Conservation (phyloP, 2,888 invertebrate genomes). For the Belgica antarctica region DNA sequence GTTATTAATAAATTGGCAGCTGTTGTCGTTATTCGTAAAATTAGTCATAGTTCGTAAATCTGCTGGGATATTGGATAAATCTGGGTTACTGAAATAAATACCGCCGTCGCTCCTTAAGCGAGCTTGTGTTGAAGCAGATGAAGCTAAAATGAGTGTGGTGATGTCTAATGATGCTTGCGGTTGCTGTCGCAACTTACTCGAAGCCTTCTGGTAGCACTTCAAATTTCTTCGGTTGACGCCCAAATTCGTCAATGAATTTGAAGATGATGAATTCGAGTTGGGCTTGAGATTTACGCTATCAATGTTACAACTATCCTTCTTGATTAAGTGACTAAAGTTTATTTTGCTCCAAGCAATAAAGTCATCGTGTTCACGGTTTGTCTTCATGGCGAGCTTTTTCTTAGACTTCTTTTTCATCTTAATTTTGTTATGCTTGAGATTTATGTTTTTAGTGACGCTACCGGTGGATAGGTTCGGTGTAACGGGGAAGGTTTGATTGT, state of each 20-base stretch:
- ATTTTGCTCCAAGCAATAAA: slow-evolving; percentile 33
- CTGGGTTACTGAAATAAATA: slow-evolving; percentile 39
- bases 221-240: not conserved
- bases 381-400: not conserved
- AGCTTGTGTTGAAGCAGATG: slow-evolving; percentile 30
- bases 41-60: slow-evolving; percentile 25
- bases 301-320: slow-evolving; percentile 40
- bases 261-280: slow-evolving; percentile 38
- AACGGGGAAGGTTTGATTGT: slow-evolving; percentile 27
- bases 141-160: slow-evolving; percentile 25
- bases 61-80: slow-evolving; percentile 27
- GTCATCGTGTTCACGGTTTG: not conserved
- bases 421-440: slow-evolving; percentile 39
- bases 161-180: slow-evolving; percentile 24
- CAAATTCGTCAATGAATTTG: slow-evolving; percentile 20
- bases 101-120: slow-evolving; percentile 34
- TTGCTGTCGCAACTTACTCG: not conserved
- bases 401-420: slow-evolving; percentile 29
- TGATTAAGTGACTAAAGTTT: slow-evolving; percentile 39
- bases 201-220: not conserved
- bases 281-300: slow-evolving; percentile 41
- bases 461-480: not conserved
- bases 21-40: slow-evolving; percentile 37
- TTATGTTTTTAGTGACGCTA: slow-evolving; percentile 30
- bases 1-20: slow-evolving; percentile 44